Conservation (phyloP, 1,140 invertebrate species). For the Orchestia grillus region DNA sequence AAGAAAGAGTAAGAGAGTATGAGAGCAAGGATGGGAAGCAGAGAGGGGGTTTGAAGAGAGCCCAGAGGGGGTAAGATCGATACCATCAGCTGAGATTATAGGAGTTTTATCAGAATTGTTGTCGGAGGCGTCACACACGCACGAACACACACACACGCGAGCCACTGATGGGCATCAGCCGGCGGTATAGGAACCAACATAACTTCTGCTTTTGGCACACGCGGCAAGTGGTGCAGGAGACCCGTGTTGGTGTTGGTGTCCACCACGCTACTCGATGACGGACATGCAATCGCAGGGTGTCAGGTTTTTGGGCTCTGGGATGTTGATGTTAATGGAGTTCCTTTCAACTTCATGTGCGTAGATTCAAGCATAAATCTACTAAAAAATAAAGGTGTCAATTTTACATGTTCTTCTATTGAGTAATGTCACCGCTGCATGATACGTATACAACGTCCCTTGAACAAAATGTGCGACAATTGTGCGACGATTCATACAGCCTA, state of each 20-base stretch:
- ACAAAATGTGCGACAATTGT: not conserved
- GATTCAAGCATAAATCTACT: not conserved
- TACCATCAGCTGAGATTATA: slow-evolving; percentile 55
- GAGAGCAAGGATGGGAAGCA: not conserved
- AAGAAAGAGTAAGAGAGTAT: slow-evolving; percentile 28
- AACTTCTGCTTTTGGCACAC: not conserved
- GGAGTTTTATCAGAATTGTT: slow-evolving; percentile 45
- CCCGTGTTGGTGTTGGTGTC: not conserved
- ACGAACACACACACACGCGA: slow-evolving; percentile 30
- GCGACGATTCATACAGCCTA: too few relatives aligned
- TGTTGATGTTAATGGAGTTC: not conserved
- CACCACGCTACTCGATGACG: not conserved
- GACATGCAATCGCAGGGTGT: not conserved
- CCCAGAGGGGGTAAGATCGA: not conserved
- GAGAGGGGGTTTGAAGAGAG: slow-evolving; percentile 32
- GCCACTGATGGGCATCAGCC: not conserved
- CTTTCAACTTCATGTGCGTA: not conserved
- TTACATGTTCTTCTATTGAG: not conserved
- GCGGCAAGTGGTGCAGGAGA: not conserved
- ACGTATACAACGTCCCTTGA: not conserved
- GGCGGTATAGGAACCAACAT: not conserved
- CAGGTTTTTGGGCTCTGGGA: not conserved
- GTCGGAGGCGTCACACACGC: slow-evolving; percentile 7
- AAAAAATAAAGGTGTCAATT: not conserved
- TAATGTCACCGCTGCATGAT: not conserved